These are phyloP conservation scores for Apis laboriosa DNA, from an alignment of 1,140 invertebrate genomes.

Conservation along the genomic window DNA sequence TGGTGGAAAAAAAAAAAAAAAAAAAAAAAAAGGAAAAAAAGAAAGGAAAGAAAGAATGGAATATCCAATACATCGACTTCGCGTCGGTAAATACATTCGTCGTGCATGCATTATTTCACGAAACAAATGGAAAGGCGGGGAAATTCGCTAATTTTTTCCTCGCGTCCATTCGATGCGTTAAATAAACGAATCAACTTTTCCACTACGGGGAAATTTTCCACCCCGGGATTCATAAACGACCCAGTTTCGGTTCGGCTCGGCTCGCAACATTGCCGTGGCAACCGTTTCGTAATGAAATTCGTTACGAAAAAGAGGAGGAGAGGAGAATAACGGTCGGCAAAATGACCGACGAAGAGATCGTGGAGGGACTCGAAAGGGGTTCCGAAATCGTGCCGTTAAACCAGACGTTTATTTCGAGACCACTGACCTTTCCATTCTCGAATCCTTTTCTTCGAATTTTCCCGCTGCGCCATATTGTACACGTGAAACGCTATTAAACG, in stretches of 20 bases:
- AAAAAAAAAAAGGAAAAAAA: no score
- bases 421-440: neutral
- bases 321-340: neutral
- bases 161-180: neutral
- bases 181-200: conserved; percentile 4
- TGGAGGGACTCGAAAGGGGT: neutral
- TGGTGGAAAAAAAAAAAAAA: neutral
- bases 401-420: neutral
- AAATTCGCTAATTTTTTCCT: neutral
- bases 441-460: neutral
- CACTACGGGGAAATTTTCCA: neutral
- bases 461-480: neutral
- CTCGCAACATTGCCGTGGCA: neutral
- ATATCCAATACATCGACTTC: no score
- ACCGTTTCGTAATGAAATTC: neutral
- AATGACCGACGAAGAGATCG: neutral
- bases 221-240: neutral
- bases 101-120: neutral
- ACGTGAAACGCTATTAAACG: neutral
- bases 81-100: no score
- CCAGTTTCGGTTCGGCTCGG: neutral
- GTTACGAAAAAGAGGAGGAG: no score
- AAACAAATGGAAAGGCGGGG: conserved; percentile 1
- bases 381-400: neutral
- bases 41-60: neutral